These are phyloP conservation scores for Scaptomyza pallida DNA, from an alignment of 1,140 invertebrate genomes.

Conservation along the genomic window DNA sequence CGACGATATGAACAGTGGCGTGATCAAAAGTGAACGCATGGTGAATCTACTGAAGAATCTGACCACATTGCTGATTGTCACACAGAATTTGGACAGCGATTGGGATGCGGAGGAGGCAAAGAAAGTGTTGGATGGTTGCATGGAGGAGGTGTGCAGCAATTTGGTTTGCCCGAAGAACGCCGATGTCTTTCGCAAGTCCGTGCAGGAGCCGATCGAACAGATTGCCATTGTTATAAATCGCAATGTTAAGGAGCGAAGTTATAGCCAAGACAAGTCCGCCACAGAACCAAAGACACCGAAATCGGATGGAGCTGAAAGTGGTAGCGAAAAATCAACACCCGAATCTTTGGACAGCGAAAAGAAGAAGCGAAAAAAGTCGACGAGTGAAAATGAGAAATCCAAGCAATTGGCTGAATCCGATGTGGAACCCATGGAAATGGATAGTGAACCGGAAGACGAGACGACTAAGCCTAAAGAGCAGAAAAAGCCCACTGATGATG, in stretches of 20 bases:
- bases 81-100: slow-evolving; percentile 95
- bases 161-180: slow-evolving; percentile 90
- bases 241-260: slow-evolving; percentile 45
- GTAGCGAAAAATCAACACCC: background rate
- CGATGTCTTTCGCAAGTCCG: slow-evolving; percentile 93
- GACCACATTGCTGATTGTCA: slow-evolving; percentile 95
- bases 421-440: slow-evolving; percentile 46
- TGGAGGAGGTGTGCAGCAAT: slow-evolving; percentile 94
- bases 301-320: slow-evolving; percentile 11
- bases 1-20: slow-evolving; percentile 88
- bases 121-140: slow-evolving; percentile 95
- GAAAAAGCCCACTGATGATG: slow-evolving; percentile 13
- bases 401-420: slow-evolving; percentile 3
- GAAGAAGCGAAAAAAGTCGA: background rate
- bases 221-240: slow-evolving; percentile 88
- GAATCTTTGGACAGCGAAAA: background rate
- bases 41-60: slow-evolving; percentile 93
- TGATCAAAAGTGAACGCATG: slow-evolving; percentile 87
- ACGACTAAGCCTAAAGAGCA: slow-evolving; percentile 6
- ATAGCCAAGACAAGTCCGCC: slow-evolving; percentile 16
- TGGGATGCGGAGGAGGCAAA: slow-evolving; percentile 92
- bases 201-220: slow-evolving; percentile 96
- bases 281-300: slow-evolving; percentile 30
- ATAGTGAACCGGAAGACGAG: slow-evolving; percentile 26
- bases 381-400: background rate